Percentiles rank a stretch among this genome's conserved stretches.
phyloP scores from a whole-genome alignment of 2,113 vertebrate genomes.

The Pituophis catenifer region DNA sequence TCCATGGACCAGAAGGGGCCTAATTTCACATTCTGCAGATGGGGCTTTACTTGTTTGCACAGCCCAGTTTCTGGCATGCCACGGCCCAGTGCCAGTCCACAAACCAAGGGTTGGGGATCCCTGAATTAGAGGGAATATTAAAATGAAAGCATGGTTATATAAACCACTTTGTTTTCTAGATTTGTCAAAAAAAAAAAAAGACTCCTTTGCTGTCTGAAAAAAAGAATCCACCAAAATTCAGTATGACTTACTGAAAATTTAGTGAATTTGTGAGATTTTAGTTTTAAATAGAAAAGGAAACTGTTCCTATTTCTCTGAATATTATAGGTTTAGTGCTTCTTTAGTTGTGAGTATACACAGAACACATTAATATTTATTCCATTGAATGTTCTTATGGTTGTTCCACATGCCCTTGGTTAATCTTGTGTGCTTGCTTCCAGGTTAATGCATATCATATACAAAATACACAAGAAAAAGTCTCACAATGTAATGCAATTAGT shows the following conservation, averaged over 20 bases:
- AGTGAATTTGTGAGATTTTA: neutral
- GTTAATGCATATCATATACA: neutral
- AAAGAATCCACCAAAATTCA: neutral
- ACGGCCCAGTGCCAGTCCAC: too few species aligned
- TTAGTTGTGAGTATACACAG: neutral
- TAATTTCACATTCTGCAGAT: too few species aligned
- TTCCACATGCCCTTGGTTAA: neutral
- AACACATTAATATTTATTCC: neutral
- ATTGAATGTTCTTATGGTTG: neutral
- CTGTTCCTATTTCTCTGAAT: neutral
- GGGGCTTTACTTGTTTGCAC: too few species aligned
- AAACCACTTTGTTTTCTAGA: neutral
- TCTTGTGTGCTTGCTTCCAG: neutral
- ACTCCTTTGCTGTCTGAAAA: neutral
- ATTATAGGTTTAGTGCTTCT: neutral
- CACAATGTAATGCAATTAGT: neutral
- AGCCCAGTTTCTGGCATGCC: too few species aligned
- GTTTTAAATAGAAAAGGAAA: neutral
- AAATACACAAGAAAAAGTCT: neutral
- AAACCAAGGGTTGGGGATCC: too few species aligned
- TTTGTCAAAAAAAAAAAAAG: neutral
- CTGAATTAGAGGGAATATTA: neutral
- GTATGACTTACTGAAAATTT: neutral
- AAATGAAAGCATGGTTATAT: neutral
- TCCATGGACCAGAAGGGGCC: too few species aligned